A percentile compares a stretch with the other conserved stretches of the same genome.
These are phyloP conservation scores for Ceryle rudis DNA, from an alignment of 2,797 vertebrate genomes.

Conservation along the genomic window DNA sequence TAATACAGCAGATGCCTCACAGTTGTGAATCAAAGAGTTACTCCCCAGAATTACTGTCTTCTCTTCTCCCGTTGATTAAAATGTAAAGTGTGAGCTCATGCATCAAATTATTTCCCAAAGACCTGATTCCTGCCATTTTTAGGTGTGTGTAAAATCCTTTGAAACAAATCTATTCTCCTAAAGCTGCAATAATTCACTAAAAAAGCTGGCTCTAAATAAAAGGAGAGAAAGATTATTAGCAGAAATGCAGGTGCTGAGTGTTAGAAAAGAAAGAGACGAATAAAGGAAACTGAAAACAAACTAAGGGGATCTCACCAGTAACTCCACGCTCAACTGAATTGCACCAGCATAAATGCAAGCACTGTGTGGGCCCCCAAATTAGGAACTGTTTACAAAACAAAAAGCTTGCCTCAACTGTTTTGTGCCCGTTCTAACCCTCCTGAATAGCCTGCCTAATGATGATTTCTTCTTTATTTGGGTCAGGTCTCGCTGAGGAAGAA, in stretches of 20 bases:
- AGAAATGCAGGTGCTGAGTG: neutral
- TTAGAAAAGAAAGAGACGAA: neutral
- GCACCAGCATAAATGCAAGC: neutral
- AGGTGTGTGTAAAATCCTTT: neutral
- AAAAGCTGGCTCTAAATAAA: neutral
- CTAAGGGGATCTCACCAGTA: neutral
- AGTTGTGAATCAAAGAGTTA: neutral
- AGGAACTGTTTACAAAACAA: conserved; percentile 52
- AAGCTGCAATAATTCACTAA: neutral
- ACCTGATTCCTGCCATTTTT: neutral
- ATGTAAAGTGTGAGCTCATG: neutral
- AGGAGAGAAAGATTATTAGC: neutral
- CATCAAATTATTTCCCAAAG: neutral
- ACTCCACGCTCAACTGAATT: neutral
- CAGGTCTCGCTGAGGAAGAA: conserved; percentile 62
- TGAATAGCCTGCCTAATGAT: conserved; percentile 8
- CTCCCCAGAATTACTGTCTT: neutral
- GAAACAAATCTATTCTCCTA: neutral
- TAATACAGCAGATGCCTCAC: neutral
- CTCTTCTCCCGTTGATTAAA: neutral
- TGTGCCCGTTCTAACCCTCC: neutral
- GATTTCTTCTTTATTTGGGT: conserved; percentile 13
- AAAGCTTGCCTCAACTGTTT: neutral
- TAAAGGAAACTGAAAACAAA: neutral
- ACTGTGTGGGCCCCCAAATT: conserved; percentile 6